Evolutionary conservation across 1,140 invertebrate genomes (phyloP), one percentile per base, ranked within the genome.

Genomic region (Aphelenchoides fujianensis): DNA sequence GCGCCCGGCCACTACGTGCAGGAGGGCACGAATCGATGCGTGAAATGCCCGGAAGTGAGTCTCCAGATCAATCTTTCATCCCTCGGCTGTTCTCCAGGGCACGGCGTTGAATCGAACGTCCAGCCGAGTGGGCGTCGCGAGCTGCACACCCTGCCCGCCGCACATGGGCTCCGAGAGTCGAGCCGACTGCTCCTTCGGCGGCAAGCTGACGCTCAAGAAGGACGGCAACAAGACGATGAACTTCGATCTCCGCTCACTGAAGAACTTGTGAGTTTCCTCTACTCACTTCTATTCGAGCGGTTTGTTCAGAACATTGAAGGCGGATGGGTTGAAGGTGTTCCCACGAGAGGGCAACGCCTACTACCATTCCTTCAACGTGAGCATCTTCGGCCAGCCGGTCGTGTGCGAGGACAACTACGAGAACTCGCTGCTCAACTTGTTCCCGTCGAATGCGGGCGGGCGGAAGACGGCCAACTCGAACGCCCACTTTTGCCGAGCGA

Each of bases 341-440:
- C 88, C 88, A 3, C 85, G 87, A 2, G 88, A 86, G 74, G 89
- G 89, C 12, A 88, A 86, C 19, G 85, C 88, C 71, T 89, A 89
- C 76, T 88, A 84, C 75, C 89, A 89, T 78, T 79, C 87, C 27
- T 89, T 89, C 76, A 89, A 89, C 75, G 84, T 89, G n/a, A 86
- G 85, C 66, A 80, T 89, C 5, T 89, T 89, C 84, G 86, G 86
- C 12, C 74, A 80, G 35, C 73, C 77, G 12, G 73, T 77, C 55
- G 36, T 52, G 19, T 77, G 76, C 36, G 35, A 32, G 35, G 70
- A 71, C 7, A 66, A 30, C 7, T 66, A 32, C 12, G 63, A 68
- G 9, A 63, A 61, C 34, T 9, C 19, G 1, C 7, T 61, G 54
- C n/a, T 54, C 12, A 54, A 66, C 32, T 16, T n/a, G n/a, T 9